phyloP scores from a whole-genome alignment of 2,888 invertebrate species.

The Patella depressa region DNA sequence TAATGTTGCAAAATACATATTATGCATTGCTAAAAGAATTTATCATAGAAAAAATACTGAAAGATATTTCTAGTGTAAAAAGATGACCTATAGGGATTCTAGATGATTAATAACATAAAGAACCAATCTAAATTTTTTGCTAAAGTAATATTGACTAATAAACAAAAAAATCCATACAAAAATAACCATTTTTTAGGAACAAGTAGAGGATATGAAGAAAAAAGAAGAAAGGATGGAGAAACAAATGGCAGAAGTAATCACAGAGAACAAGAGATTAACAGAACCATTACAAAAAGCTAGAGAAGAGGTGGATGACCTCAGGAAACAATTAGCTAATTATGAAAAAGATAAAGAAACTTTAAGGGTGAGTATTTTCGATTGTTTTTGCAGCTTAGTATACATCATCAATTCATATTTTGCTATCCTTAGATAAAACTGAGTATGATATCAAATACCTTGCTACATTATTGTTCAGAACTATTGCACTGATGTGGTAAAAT shows the following conservation, averaged over 20 bases:
- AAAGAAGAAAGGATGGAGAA: slow-evolving; percentile 85
- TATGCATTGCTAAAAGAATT: no score
- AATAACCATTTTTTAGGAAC: slow-evolving; percentile 54
- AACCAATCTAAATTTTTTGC: not conserved
- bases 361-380: slow-evolving; percentile 48
- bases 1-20: no score
- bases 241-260: slow-evolving; percentile 78
- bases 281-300: slow-evolving; percentile 81
- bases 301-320: slow-evolving; percentile 80
- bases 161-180: not conserved
- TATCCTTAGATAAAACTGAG: no score
- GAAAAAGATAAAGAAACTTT: slow-evolving; percentile 87
- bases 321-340: slow-evolving; percentile 85
- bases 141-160: not conserved
- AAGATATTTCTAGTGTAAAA: no score
- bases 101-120: not conserved
- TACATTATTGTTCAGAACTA: no score
- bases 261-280: slow-evolving; percentile 81
- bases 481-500: no score
- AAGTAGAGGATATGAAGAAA: slow-evolving; percentile 72
- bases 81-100: no score
- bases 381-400: no score
- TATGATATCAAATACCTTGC: no score
- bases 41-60: no score
- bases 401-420: no score